Conservation (phyloP, 2,113 vertebrate genomes). For the human region DNA sequence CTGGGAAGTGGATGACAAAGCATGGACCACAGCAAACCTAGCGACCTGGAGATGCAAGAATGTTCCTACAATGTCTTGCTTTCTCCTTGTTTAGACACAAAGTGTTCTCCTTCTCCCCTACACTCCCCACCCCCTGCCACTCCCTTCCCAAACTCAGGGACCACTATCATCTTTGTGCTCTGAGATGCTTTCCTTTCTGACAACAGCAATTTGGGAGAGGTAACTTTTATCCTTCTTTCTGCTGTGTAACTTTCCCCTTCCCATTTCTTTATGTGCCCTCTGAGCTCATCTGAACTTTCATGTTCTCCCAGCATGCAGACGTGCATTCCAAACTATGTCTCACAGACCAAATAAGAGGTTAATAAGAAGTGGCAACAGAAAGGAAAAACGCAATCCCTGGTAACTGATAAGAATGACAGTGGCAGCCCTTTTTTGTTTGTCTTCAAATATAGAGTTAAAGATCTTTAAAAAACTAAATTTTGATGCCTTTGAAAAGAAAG, state of each 20-base stretch:
- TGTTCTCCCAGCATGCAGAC: slow-evolving; percentile 92
- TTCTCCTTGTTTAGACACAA: slow-evolving; percentile 70
- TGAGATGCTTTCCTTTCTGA: slow-evolving; percentile 82
- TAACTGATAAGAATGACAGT: slow-evolving; percentile 97
- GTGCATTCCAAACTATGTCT: slow-evolving; percentile 90
- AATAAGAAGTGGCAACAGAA: slow-evolving; percentile 97
- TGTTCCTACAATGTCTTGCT: slow-evolving; percentile 64
- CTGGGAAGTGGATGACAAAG: slow-evolving; percentile 56
- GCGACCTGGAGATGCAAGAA: slow-evolving; percentile 68
- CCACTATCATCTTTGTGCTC: slow-evolving; percentile 75
- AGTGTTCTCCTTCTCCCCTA: slow-evolving; percentile 56
- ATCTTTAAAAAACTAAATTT: slow-evolving; percentile 98
- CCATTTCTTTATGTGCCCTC: slow-evolving; percentile 88
- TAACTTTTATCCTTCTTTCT: slow-evolving; percentile 87
- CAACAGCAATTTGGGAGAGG: slow-evolving; percentile 87
- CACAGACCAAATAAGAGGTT: slow-evolving; percentile 96
- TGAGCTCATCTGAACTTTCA: slow-evolving; percentile 93
- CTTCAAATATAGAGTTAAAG: slow-evolving; percentile 99
- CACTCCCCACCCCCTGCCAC: not conserved
- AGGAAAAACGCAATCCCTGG: slow-evolving; percentile 92
- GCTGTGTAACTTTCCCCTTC: slow-evolving; percentile 88
- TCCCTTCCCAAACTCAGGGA: slow-evolving; percentile 47
- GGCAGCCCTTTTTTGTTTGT: slow-evolving; percentile 97
- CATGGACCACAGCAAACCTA: slow-evolving; percentile 54
- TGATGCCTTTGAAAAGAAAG: slow-evolving; percentile 99